Base-by-base conservation (phyloP, 1,140 invertebrate genomes). In the Ruditapes philippinarum region DNA sequence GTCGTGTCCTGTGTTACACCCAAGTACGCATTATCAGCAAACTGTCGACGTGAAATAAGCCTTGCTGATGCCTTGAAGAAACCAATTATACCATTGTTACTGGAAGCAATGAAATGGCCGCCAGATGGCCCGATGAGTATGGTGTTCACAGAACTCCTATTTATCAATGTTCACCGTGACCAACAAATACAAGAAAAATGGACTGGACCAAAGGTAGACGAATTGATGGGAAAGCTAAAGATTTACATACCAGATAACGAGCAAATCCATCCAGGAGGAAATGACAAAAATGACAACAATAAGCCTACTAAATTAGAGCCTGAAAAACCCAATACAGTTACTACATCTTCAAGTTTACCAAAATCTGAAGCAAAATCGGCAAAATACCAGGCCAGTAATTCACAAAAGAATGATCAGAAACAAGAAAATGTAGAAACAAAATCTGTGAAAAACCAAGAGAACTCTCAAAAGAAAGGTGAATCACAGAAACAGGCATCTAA, bases 121-220 rank as follows among this genome's bases (percentile, higher is more conserved):
- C 95, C 94, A 22, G 90, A 79, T 40, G 95, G 94, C 42, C 95
- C 94, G 31, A 95, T 95, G 94, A 92, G 93, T 38, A 93, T 94
- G 93, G 90, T 94, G 25, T 92, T 95, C 38, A 94, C 94, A 22
- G 92, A 94, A 57, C 83, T 95, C 0, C 73, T 94, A 0, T 95
- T 93, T 73, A 92, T 95, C 7, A 92, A 95, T 62, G 93, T 94
- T 78, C 89, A 82, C 54, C 54, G 60, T 4, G 91, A 94, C 76
- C 86, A 89, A 25, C 11, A 49, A 14, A 45, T 93, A 31, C 90
- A 94, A 78, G 65, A 88, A 14, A 91, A 28, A 45, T 94, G 93
- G 93, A 57, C 70, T 19, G 93, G 93, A n/a, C 51, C 81, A 14
- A 84, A 91, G 51, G 91, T 93, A 84, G 92, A 94, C 25, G 91